Evolutionary conservation across 2,797 vertebrate genomes (phyloP).

Genomic region (Manis pentadactyla): DNA sequence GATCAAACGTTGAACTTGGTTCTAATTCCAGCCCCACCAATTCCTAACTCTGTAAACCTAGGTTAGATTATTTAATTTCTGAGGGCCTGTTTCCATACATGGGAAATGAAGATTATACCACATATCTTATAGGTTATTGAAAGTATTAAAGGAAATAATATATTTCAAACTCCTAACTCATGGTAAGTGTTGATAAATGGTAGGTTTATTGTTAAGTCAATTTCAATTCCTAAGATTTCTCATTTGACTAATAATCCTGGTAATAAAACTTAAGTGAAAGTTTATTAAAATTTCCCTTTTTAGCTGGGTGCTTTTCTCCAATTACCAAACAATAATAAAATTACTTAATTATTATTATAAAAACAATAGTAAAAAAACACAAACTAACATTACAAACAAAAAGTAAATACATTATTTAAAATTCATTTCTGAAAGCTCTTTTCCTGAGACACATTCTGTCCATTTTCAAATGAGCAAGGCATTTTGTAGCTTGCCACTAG

Average conservation of each 20-base stretch:
- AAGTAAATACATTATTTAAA: slow-evolving; percentile 71
- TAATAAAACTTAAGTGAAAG: slow-evolving; percentile 15
- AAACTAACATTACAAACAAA: slow-evolving; percentile 55
- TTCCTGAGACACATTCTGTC: slow-evolving; percentile 75
- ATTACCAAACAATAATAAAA: slow-evolving; percentile 45
- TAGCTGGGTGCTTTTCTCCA: neutral
- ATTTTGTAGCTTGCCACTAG: neutral
- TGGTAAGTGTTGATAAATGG: neutral
- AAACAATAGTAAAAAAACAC: slow-evolving; percentile 43
- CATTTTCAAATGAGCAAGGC: slow-evolving; percentile 50
- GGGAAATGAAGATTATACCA: neutral
- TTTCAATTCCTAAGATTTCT: neutral
- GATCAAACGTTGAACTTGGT: neutral
- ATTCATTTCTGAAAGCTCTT: slow-evolving; percentile 58
- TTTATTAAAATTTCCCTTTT: slow-evolving; percentile 37
- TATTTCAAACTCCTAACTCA: slow-evolving; percentile 35
- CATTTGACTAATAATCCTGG: neutral
- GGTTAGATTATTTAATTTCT: neutral
- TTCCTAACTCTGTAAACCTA: neutral
- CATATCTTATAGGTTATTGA: neutral
- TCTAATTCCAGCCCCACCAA: neutral
- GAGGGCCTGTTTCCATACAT: neutral
- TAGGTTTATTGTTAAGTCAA: neutral
- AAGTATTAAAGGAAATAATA: slow-evolving; percentile 34
- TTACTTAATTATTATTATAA: slow-evolving; percentile 42